These are phyloP conservation scores for Sciurus vulgaris DNA, from an alignment of 2,797 vertebrate genomes.

Conservation along the genomic window DNA sequence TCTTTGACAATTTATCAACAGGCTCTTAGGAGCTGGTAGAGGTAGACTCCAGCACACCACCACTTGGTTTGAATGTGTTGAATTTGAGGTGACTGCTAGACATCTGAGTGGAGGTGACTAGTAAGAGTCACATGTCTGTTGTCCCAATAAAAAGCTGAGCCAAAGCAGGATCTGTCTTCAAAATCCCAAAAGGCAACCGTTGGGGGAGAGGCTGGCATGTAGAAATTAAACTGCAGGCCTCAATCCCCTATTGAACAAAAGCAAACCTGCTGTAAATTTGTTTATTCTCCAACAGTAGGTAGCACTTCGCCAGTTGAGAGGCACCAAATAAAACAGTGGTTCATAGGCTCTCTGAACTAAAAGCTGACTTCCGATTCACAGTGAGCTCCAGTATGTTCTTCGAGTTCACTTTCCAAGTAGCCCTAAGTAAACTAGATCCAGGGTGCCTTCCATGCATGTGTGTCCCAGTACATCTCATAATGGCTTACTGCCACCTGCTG, in stretches of 20 bases:
- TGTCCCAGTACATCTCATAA: neutral
- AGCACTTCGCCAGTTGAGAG: neutral
- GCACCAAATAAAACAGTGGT: neutral
- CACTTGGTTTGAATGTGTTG: neutral
- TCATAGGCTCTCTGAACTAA: neutral
- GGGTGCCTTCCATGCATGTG: rapidly evolving
- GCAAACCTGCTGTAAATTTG: neutral
- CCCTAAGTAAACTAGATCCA: neutral
- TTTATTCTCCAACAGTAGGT: neutral
- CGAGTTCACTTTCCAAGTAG: neutral
- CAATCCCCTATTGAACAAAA: neutral
- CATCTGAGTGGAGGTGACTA: neutral
- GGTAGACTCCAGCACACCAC: neutral
- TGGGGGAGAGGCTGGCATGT: neutral
- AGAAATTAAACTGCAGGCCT: neutral
- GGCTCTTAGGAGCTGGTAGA: neutral
- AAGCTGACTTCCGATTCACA: neutral
- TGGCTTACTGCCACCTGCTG: conserved; percentile 75
- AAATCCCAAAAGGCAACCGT: neutral
- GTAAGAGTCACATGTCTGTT: neutral
- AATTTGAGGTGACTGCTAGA: neutral
- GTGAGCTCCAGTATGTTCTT: neutral
- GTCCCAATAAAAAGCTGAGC: neutral
- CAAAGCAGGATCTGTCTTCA: neutral
- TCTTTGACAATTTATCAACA: neutral